These are phyloP conservation scores for Corapipo altera DNA, from an alignment of 2,113 vertebrate species.

Conservation along the genomic window DNA sequence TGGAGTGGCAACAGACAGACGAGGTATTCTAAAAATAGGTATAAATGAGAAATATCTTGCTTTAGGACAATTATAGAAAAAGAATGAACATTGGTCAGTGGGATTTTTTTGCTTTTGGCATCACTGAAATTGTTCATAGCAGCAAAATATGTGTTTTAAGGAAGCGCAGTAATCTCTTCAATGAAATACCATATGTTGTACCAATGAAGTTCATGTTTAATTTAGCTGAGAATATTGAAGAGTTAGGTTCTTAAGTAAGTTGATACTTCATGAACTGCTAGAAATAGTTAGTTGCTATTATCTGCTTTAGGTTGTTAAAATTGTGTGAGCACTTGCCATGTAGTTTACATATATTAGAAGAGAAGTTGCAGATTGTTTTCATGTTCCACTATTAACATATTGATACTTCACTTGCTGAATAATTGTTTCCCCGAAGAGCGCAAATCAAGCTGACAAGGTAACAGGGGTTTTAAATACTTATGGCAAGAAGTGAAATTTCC, in stretches of 20 bases:
- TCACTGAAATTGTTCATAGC: background rate
- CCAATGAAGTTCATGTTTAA: background rate
- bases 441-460: background rate
- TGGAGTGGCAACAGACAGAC: background rate
- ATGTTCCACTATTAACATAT: background rate
- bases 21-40: background rate
- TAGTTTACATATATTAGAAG: background rate
- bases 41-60: background rate
- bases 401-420: background rate
- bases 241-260: background rate
- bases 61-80: background rate
- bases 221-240: background rate
- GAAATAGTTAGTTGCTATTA: background rate
- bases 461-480: background rate
- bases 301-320: background rate
- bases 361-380: background rate
- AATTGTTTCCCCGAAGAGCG: background rate
- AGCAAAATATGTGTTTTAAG: background rate
- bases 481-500: background rate
- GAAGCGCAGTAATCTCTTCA: background rate
- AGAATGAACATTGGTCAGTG: background rate
- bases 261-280: background rate
- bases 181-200: background rate
- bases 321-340: background rate
- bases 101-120: background rate